phyloP scores from a whole-genome alignment of 1,140 invertebrate species.

The Danaus plexippus region DNA sequence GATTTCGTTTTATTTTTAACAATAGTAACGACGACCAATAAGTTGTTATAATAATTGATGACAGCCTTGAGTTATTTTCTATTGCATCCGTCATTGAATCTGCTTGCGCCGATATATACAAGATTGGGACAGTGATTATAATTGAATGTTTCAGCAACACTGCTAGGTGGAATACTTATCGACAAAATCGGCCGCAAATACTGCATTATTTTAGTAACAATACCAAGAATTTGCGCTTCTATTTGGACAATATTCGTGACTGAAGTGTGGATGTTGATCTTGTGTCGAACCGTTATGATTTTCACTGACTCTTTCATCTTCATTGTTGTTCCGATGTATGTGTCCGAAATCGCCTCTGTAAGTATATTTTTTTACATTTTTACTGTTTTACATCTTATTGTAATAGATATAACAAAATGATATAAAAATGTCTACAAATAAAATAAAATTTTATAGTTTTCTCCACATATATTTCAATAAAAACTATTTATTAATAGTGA shows the following conservation, averaged over 20 bases:
- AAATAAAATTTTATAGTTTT: too few relatives aligned
- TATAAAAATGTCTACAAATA: too few relatives aligned
- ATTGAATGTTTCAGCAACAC: neutral
- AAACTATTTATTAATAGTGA: too few relatives aligned
- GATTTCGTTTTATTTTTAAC: too few relatives aligned
- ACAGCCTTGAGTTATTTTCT: too few relatives aligned
- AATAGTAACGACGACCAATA: too few relatives aligned
- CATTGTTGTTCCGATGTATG: neutral
- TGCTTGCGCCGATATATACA: too few relatives aligned
- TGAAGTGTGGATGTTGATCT: constrained; percentile 13
- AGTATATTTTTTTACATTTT: neutral
- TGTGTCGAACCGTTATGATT: constrained; percentile 1
- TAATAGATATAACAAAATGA: too few relatives aligned
- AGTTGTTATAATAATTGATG: too few relatives aligned
- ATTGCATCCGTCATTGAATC: too few relatives aligned
- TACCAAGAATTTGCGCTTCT: constrained; percentile 2
- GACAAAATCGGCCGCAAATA: constrained; percentile 11
- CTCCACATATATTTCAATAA: too few relatives aligned
- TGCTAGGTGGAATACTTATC: neutral
- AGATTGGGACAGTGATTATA: too few relatives aligned
- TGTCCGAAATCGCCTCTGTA: constrained; percentile 7
- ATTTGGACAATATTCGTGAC: constrained; percentile 6
- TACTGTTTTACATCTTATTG: neutral
- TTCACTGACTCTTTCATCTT: constrained; percentile 2
- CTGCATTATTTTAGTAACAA: constrained; percentile 6